Percentiles rank a stretch among this genome's conserved stretches.
phyloP scores from a whole-genome alignment of 1,140 invertebrate species.

The Platyscapa corneri region DNA sequence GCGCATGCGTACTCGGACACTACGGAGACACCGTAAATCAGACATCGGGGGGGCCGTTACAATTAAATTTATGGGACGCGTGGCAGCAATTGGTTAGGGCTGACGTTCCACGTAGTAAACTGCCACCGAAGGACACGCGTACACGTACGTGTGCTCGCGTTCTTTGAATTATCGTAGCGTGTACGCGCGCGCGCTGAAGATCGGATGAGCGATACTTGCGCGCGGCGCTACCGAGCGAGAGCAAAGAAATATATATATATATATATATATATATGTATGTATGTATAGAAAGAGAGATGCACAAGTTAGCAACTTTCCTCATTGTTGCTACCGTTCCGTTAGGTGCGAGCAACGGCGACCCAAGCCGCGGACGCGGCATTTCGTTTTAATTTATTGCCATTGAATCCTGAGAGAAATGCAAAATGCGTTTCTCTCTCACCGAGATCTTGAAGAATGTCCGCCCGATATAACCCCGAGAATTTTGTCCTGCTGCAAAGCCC shows the following conservation, averaged over 20 bases:
- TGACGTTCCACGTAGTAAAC: slow-evolving; percentile 54
- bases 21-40: slow-evolving; percentile 48
- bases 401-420: slow-evolving; percentile 35
- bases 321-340: slow-evolving; percentile 42
- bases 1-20: background rate
- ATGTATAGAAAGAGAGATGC: background rate
- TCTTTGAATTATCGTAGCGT: slow-evolving; percentile 61
- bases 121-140: slow-evolving; percentile 53
- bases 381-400: slow-evolving; percentile 31
- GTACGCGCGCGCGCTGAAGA: slow-evolving; percentile 48
- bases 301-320: slow-evolving; percentile 30
- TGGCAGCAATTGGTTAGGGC: slow-evolving; percentile 61
- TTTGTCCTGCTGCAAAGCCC: background rate
- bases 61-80: slow-evolving; percentile 70
- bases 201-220: slow-evolving; percentile 26
- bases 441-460: slow-evolving; percentile 15
- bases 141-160: slow-evolving; percentile 45
- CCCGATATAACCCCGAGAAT: background rate
- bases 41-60: slow-evolving; percentile 62
- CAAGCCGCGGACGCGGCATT: background rate
- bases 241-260: no score
- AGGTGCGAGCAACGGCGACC: background rate
- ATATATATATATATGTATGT: no score
- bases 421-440: background rate
- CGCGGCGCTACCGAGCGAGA: background rate